Conservation (phyloP, 2,888 invertebrate species). For the Andrena trimmerana region DNA sequence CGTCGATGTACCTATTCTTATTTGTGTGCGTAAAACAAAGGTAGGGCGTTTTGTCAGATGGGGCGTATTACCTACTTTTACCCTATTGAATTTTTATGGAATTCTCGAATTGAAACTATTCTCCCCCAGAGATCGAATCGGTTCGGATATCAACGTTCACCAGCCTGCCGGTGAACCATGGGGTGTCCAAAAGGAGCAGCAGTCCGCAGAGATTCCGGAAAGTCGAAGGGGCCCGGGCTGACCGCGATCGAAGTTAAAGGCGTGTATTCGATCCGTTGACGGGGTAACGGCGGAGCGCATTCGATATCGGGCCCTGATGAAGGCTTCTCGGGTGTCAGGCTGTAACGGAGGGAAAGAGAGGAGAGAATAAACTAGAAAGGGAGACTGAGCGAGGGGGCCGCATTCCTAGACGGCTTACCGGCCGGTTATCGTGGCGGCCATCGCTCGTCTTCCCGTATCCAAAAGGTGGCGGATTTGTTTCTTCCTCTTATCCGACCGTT, state of each 20-base stretch:
- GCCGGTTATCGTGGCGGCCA: constrained; percentile 76
- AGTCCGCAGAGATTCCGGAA: constrained; percentile 39
- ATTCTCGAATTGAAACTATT: neutral
- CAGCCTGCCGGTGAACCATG: neutral
- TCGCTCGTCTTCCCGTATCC: constrained; percentile 73
- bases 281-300: constrained; percentile 45
- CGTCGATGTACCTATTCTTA: no score
- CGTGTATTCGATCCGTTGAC: constrained; percentile 57
- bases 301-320: constrained; percentile 65
- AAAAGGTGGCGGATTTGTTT: constrained; percentile 83
- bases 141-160: no score
- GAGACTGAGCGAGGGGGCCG: constrained; percentile 66
- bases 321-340: constrained; percentile 69
- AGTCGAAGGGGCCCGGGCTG: constrained; percentile 43
- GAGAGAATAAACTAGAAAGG: constrained; percentile 62
- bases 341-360: constrained; percentile 39
- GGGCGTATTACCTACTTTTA: no score
- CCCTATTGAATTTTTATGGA: no score
- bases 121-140: no score
- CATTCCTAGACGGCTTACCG: constrained; percentile 84
- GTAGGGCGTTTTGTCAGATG: no score
- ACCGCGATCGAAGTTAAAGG: constrained; percentile 57
- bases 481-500: constrained; percentile 76
- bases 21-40: no score
- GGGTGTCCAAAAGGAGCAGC: constrained; percentile 1